phyloP scores from a whole-genome alignment of 2,113 vertebrate species.

The Chaetorhynchus papuensis region DNA sequence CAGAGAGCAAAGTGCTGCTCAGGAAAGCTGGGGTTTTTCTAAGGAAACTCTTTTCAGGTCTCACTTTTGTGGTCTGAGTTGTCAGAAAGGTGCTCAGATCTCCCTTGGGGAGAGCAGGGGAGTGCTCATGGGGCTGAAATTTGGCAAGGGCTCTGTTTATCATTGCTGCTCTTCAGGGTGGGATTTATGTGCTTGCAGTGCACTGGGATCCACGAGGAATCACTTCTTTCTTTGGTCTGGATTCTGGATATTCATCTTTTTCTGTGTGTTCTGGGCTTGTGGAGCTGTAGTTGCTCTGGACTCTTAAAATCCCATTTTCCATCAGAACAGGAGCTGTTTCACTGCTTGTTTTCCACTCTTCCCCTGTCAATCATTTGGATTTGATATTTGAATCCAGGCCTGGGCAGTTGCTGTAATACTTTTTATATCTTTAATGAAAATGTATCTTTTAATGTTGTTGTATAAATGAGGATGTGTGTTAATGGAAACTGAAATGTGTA shows the following conservation, averaged over 20 bases:
- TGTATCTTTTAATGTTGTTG: not conserved
- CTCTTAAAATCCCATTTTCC: not conserved
- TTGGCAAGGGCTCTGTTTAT: not conserved
- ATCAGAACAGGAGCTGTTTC: not conserved
- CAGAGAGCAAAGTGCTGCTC: not conserved
- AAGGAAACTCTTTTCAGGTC: not conserved
- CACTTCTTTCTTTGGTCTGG: not conserved
- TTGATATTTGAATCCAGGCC: not conserved
- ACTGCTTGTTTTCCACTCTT: not conserved
- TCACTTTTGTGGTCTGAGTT: not conserved
- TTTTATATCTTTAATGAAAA: not conserved
- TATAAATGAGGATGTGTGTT: not conserved
- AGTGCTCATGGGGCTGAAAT: not conserved
- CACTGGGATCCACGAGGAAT: not conserved
- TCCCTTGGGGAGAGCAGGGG: not conserved
- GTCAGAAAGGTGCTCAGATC: not conserved
- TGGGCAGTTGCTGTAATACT: not conserved
- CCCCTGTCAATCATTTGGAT: not conserved
- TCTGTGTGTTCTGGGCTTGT: not conserved
- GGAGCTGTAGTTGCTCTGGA: not conserved
- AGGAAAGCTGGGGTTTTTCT: not conserved
- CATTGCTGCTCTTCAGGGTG: not conserved
- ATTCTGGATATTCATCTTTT: not conserved
- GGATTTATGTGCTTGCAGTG: not conserved
- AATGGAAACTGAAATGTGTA: not conserved